Evolutionary conservation across 2,888 invertebrate species (phyloP).

Genomic region (Syrphus vitripennis): DNA sequence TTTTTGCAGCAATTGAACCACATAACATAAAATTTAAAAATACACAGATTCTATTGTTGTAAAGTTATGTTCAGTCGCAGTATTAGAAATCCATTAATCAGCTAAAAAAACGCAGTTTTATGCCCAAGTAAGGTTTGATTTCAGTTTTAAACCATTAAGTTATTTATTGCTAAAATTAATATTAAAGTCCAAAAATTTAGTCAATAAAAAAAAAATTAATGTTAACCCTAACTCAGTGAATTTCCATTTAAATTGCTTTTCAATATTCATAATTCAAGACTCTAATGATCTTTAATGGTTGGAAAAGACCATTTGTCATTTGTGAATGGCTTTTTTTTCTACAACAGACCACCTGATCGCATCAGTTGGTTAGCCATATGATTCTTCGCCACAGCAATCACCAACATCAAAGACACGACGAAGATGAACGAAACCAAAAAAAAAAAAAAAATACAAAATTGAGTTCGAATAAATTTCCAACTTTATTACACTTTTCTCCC

Average conservation of each 20-base stretch:
- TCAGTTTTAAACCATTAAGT: neutral
- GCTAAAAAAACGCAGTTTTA: no score
- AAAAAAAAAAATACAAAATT: no score
- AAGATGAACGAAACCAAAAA: neutral
- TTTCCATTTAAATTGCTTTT: conserved; percentile 40
- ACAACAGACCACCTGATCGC: conserved; percentile 51
- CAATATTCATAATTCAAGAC: conserved; percentile 32
- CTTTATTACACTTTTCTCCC: conserved; percentile 53
- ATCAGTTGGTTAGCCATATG: neutral
- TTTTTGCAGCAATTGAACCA: no score
- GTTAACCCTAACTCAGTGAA: neutral
- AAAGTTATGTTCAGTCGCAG: no score
- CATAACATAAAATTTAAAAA: no score
- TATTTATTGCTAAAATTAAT: conserved; percentile 29
- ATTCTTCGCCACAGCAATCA: conserved; percentile 14
- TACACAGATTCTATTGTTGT: no score
- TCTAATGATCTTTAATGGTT: conserved; percentile 25
- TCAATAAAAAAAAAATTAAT: neutral
- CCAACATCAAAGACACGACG: neutral
- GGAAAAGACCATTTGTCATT: conserved; percentile 26
- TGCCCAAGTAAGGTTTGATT: no score
- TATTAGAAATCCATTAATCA: no score
- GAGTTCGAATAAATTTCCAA: conserved; percentile 49
- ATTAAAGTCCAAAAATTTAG: neutral
- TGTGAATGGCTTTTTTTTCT: neutral